Evolutionary conservation across 2,888 invertebrate species (phyloP), one percentile per base, ranked within the genome.

Genomic region (Erannis defoliaria): DNA sequence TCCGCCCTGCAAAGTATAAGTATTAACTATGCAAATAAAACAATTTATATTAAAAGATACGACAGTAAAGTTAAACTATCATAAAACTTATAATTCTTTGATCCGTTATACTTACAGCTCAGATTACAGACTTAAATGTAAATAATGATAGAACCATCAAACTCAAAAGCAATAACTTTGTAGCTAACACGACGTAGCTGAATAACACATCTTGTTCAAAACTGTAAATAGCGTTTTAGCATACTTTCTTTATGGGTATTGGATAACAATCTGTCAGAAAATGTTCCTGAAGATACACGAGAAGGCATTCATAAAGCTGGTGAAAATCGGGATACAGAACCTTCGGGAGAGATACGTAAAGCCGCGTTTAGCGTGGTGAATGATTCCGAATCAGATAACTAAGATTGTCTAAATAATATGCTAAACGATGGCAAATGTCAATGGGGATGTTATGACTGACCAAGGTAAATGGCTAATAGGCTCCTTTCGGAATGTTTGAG

Each of bases 341-440:
- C 46, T 49, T 74, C 66, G 37, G 16, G 16, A n/a, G 56, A 10
- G 50, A 16, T 12, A 26, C 18, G 38, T 68, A 77, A 71, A 62
- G 66, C 42, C 51, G 37, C 50, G 35, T 67, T 69, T 66, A 40
- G 50, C 18, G 29, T 26, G 26, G 21, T 31, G 38, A 16, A 4
- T 31, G 14, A n/a, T 60, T 40, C 61, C 42, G 23, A 12, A 23
- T 18, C 26, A 42, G 48, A 51, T 50, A 71, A 56, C 54, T 45
- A 67, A 56, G 53, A 58, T 74, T 64, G 73, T 64, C 51, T 58
- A 64, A 68, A 50, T 64, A 56, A 12, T 72, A 76, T 68, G 70
- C 70, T 76, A 80, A 78, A 77, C 72, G 74, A 78, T 72, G 68
- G 63, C 68, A 73, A 82, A 82, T 78, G 76, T 79, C 81, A 81